phyloP scores from a whole-genome alignment of 2,888 invertebrate species.

The Hemicrepidius hirtus region DNA sequence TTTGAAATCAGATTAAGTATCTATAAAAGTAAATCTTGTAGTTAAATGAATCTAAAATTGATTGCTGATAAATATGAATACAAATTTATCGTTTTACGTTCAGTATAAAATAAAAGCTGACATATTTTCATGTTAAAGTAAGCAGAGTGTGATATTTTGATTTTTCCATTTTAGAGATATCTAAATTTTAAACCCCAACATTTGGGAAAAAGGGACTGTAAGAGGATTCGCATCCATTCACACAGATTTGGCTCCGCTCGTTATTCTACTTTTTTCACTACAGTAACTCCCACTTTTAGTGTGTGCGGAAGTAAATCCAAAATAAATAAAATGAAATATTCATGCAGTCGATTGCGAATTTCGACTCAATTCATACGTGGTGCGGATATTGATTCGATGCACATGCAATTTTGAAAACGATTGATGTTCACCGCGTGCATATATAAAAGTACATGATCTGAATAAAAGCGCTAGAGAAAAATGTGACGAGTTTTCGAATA shows the following conservation, averaged over 20 bases:
- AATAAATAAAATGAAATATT: slow-evolving; percentile 59
- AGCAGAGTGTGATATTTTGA: too few species aligned
- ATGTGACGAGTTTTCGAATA: slow-evolving; percentile 46
- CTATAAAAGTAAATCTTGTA: too few species aligned
- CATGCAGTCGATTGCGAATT: slow-evolving; percentile 58
- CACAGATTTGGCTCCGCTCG: slow-evolving; percentile 13
- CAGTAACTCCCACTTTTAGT: slow-evolving; percentile 27
- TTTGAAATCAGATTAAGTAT: too few species aligned
- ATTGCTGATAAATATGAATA: too few species aligned
- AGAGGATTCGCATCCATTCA: slow-evolving; percentile 16
- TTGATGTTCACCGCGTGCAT: slow-evolving; percentile 63
- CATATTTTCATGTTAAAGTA: too few species aligned
- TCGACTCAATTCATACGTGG: slow-evolving; percentile 63
- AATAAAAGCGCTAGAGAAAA: slow-evolving; percentile 61
- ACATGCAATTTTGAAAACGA: slow-evolving; percentile 63
- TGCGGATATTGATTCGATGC: slow-evolving; percentile 60
- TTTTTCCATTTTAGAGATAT: background rate
- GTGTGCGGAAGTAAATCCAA: slow-evolving; percentile 34
- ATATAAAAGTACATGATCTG: slow-evolving; percentile 63
- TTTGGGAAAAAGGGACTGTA: background rate
- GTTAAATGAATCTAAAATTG: too few species aligned
- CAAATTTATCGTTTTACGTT: too few species aligned
- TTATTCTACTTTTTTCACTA: slow-evolving; percentile 25
- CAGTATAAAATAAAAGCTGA: too few species aligned
- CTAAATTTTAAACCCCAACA: background rate